Base-by-base conservation (phyloP, 2,797 vertebrate species). In the Mormyrus hasselquistii region DNA sequence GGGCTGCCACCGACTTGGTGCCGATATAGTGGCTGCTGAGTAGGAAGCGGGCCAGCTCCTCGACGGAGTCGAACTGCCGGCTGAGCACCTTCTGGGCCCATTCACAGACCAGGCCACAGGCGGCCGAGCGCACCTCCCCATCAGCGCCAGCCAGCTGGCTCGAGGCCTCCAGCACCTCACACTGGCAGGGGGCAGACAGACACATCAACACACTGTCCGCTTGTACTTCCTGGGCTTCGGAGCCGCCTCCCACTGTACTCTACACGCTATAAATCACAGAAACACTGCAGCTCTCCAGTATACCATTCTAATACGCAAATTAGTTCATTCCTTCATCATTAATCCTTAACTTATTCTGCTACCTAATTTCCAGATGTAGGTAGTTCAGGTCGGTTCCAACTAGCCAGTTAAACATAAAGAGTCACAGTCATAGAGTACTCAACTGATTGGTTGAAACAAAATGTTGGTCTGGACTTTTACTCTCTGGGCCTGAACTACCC, bases 11-110 rank as follows among this genome's bases (percentile, higher is more conserved):
- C 10, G 99, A 99, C 95, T 99, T 99, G 93, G 98, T 99, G 96
- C 97, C 97, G 62, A 99, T 99, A 92, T 97, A 99, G 93, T 99
- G 98, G 95, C 98, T 99, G 95, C 98, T 98, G 38, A 99, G 97
- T 29, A 99, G 97, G 94, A 98, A 99, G 92, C 97, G 98, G 90
- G 98, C 98, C 93, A 99, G 90, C 89, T 99, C 98, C 94, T 99
- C 94, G 90, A 99, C 97, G 0, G 96, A 97, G 90, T 99, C 98
- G 91, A 99, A 99, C 92, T 98, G 97, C 62, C 98, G 97, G 94
- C 98, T 99, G 92, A 99, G 95, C 92, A 99, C 98, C 94, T 99
- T 99, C 93, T 99, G 98, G 91, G 99, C 98, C 99, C 99, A 99
- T 90, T 99, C 98, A 65, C 99, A 99, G 88, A 99, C 98, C 88